Percentiles rank a stretch among this genome's conserved stretches.
Evolutionary conservation across 2,888 invertebrate species (phyloP).

Genomic region (Gastracanthus pulcherrimus): DNA sequence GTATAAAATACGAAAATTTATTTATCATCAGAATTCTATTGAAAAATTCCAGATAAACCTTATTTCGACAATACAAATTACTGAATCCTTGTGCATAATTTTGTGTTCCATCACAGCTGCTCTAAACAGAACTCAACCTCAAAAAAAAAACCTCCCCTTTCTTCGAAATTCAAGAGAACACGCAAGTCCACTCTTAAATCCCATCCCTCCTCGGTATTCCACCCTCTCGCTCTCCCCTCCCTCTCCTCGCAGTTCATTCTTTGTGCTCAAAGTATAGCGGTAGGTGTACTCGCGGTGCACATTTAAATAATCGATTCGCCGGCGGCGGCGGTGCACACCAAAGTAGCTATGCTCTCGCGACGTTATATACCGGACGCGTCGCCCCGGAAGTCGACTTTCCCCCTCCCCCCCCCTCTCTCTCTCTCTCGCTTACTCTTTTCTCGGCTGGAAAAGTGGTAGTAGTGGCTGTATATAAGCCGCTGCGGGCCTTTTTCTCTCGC

Average conservation of each 20-base stretch:
- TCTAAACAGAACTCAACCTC: too few species aligned
- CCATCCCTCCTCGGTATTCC: not conserved
- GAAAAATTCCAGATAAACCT: too few species aligned
- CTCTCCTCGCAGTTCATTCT: slow-evolving; percentile 41
- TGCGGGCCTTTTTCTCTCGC: not conserved
- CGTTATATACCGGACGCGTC: slow-evolving; percentile 16
- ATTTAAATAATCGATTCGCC: slow-evolving; percentile 67
- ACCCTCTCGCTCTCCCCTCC: not conserved
- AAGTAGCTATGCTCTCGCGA: slow-evolving; percentile 31
- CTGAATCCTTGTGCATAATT: too few species aligned
- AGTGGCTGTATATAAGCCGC: not conserved
- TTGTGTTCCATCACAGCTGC: too few species aligned
- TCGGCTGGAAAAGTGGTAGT: too few species aligned
- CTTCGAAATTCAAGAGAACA: too few species aligned
- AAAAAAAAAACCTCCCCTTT: too few species aligned
- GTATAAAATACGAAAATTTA: too few species aligned
- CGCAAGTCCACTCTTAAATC: not conserved
- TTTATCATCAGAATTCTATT: too few species aligned
- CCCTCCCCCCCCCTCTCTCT: slow-evolving; percentile 6
- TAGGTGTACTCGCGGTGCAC: slow-evolving; percentile 49
- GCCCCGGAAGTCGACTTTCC: slow-evolving; percentile 31
- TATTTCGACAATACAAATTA: too few species aligned
- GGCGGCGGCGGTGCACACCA: slow-evolving; percentile 39
- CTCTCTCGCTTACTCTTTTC: not conserved
- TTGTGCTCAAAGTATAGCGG: slow-evolving; percentile 59